Percentiles rank a stretch among this genome's conserved stretches.
Evolutionary conservation across 2,113 vertebrate species (phyloP).

Genomic region (Corydoras sp.): DNA sequence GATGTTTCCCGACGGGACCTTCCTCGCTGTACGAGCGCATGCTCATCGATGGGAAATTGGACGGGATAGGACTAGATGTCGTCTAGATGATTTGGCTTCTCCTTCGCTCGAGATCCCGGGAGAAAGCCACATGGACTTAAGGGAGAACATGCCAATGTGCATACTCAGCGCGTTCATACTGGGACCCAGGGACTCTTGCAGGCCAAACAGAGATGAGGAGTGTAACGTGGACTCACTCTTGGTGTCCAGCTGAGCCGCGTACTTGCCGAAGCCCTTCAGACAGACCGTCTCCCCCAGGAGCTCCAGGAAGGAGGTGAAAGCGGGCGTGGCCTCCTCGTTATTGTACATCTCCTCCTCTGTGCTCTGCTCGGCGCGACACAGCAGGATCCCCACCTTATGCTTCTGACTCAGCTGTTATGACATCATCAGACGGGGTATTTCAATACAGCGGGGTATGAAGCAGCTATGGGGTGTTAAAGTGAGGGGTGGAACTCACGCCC

Average conservation of each 20-base stretch:
- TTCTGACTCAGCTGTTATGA: constrained; percentile 76
- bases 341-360: constrained; percentile 99
- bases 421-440: not conserved
- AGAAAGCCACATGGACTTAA: too few species aligned
- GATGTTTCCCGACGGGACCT: too few species aligned
- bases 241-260: constrained; percentile 88
- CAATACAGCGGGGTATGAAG: not conserved
- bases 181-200: too few species aligned
- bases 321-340: constrained; percentile 80
- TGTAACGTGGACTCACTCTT: constrained; percentile 73
- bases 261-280: constrained; percentile 79
- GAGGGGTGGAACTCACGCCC: constrained; percentile 67
- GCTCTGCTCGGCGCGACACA: constrained; percentile 88
- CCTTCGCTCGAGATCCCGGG: too few species aligned
- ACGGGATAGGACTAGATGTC: too few species aligned
- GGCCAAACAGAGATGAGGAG: not conserved
- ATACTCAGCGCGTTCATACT: too few species aligned
- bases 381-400: constrained; percentile 90
- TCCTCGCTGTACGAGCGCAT: too few species aligned
- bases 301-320: constrained; percentile 81
- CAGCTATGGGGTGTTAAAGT: not conserved
- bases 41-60: too few species aligned
- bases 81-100: too few species aligned
- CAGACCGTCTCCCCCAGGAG: constrained; percentile 84
- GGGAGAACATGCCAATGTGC: too few species aligned